These are phyloP conservation scores for Hydropsyche tenuis DNA, from an alignment of 1,140 invertebrate species.

Conservation along the genomic window DNA sequence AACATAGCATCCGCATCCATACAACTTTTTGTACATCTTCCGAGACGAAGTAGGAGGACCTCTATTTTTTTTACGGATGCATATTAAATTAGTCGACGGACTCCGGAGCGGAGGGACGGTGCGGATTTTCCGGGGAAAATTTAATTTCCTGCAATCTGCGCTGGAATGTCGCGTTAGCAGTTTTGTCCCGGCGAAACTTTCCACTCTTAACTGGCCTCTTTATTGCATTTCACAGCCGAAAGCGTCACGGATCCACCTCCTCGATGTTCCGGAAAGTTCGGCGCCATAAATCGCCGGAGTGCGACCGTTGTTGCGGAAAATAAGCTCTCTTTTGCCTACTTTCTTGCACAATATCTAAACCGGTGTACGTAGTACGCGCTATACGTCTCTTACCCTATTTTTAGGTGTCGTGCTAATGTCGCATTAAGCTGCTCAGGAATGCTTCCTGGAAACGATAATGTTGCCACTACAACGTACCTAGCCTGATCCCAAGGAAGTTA, in stretches of 20 bases:
- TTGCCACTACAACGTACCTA: no score
- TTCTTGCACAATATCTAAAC: no score
- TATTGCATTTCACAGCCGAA: constrained; percentile 40
- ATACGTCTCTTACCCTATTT: neutral
- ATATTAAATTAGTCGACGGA: neutral
- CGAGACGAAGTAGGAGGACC: no score
- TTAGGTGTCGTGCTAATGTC: constrained; percentile 3
- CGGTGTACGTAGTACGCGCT: no score
- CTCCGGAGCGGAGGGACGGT: neutral
- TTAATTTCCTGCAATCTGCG: constrained; percentile 41
- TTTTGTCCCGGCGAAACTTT: constrained; percentile 29
- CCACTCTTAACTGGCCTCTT: constrained; percentile 38
- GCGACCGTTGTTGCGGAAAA: constrained; percentile 23
- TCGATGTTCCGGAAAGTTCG: neutral
- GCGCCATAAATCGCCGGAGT: constrained; percentile 11
- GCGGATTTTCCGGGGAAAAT: constrained; percentile 11
- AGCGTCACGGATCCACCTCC: constrained; percentile 18
- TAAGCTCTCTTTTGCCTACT: constrained; percentile 22
- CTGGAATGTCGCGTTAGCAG: constrained; percentile 39
- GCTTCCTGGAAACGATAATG: no score
- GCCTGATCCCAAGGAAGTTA: no score
- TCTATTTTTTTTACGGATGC: no score
- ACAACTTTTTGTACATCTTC: no score
- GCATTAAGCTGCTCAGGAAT: neutral
- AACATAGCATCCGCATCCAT: no score